Percentiles rank a stretch among this genome's conserved stretches.
These are phyloP conservation scores for Halisarca cf. caerulea DNA, from an alignment of 37 sponge, comb jelly and placozoan species.

Conservation along the genomic window DNA sequence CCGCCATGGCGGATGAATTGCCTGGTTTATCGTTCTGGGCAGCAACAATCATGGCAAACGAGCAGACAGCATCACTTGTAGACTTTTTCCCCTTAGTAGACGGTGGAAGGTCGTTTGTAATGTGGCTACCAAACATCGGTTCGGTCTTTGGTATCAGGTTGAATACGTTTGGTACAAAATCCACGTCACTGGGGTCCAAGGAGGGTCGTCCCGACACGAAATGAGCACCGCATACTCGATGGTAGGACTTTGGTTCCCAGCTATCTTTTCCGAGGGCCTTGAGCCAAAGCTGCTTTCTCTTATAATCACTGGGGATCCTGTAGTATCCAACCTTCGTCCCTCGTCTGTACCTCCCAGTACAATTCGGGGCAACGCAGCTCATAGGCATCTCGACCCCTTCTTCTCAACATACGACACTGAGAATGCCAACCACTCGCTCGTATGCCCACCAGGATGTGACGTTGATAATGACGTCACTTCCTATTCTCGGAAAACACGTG, in stretches of 20 bases:
- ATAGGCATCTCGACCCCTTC: constrained; percentile 11
- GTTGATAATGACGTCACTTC: too few relatives aligned
- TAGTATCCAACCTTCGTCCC: constrained; percentile 21
- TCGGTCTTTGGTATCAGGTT: constrained; percentile 7
- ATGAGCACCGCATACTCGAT: constrained; percentile 23
- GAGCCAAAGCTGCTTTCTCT: constrained; percentile 20
- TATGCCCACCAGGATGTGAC: constrained; percentile 10
- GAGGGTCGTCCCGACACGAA: constrained; percentile 10
- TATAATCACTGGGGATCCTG: constrained; percentile 27
- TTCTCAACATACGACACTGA: constrained; percentile 4
- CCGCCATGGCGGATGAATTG: too few relatives aligned
- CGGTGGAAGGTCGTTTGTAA: too few relatives aligned
- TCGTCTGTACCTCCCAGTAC: constrained; percentile 15
- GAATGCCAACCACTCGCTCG: not conserved
- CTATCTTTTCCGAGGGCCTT: not conserved
- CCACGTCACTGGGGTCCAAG: constrained; percentile 5
- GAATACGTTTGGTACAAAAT: constrained; percentile 17
- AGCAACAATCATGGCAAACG: too few relatives aligned
- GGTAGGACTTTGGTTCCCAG: constrained; percentile 23
- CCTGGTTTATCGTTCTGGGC: too few relatives aligned
- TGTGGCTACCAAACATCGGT: not conserved
- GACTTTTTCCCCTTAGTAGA: too few relatives aligned
- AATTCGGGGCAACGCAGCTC: constrained; percentile 29
- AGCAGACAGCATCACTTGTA: too few relatives aligned
- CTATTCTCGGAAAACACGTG: too few relatives aligned